Evolutionary conservation across 2,888 invertebrate species (phyloP).

Genomic region (Elysia crispata): DNA sequence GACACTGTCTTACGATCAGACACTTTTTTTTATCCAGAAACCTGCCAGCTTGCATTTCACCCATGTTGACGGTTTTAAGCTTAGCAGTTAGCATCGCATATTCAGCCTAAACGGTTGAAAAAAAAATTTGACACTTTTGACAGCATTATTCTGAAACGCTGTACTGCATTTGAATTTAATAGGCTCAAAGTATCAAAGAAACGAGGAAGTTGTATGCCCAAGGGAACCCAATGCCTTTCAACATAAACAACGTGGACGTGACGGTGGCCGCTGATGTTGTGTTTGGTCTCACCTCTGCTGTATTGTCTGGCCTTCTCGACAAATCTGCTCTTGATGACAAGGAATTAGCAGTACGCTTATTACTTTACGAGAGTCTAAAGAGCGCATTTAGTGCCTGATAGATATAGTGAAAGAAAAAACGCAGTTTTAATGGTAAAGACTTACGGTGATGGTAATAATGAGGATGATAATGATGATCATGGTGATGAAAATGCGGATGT

Average conservation of each 20-base stretch:
- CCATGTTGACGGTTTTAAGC: too few species aligned
- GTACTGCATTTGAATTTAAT: background rate
- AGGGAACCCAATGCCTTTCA: conserved; percentile 66
- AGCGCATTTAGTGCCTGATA: too few species aligned
- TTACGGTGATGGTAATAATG: background rate
- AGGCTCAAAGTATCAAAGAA: conserved; percentile 66
- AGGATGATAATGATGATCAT: conserved; percentile 3
- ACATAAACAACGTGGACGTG: conserved; percentile 70
- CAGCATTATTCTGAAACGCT: background rate
- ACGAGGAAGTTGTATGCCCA: conserved; percentile 52
- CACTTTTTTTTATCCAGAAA: too few species aligned
- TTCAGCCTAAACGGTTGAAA: too few species aligned
- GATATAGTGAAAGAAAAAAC: too few species aligned
- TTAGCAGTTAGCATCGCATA: too few species aligned
- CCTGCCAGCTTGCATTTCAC: too few species aligned
- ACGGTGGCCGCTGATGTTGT: conserved; percentile 68
- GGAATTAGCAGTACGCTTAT: background rate
- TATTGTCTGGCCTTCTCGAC: conserved; percentile 61
- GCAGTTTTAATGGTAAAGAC: background rate
- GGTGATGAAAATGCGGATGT: background rate
- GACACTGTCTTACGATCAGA: too few species aligned
- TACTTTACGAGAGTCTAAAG: background rate
- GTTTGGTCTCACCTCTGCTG: conserved; percentile 65
- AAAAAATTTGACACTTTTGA: too few species aligned
- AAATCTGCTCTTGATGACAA: conserved; percentile 60